Conservation (phyloP, 2,113 vertebrate genomes). For the Coreoperca whiteheadi region DNA sequence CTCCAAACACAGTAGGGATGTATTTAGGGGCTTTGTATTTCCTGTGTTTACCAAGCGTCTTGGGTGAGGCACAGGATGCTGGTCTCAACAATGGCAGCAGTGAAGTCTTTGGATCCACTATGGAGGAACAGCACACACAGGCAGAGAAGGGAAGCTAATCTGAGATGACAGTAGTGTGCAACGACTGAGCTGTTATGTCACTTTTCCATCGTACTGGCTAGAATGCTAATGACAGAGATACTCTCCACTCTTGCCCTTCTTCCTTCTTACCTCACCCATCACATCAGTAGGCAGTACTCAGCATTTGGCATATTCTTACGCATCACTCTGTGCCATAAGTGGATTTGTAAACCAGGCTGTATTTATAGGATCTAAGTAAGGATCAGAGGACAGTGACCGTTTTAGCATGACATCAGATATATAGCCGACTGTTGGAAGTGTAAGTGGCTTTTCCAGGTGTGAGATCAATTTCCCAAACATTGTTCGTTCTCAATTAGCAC, state of each 20-base stretch:
- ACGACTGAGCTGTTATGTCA: constrained; percentile 59
- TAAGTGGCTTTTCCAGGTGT: constrained; percentile 58
- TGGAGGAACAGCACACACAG: constrained; percentile 38
- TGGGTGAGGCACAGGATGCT: constrained; percentile 64
- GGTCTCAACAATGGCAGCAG: constrained; percentile 60
- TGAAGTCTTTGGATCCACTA: constrained; percentile 43
- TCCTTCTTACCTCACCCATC: constrained; percentile 28
- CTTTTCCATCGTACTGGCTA: constrained; percentile 34
- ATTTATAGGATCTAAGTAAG: constrained; percentile 69
- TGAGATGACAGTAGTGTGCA: constrained; percentile 57
- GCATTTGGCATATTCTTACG: constrained; percentile 42
- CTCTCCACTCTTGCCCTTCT: constrained; percentile 8
- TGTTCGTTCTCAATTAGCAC: constrained; percentile 11
- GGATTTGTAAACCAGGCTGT: constrained; percentile 70
- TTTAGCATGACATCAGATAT: constrained; percentile 51
- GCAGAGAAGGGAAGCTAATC: constrained; percentile 63
- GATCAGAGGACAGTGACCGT: constrained; percentile 47
- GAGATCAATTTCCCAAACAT: constrained; percentile 47
- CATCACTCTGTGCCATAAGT: constrained; percentile 59
- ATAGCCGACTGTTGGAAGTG: constrained; percentile 10
- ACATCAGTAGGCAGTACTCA: constrained; percentile 31
- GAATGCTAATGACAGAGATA: constrained; percentile 46
- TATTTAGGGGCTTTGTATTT: constrained; percentile 78
- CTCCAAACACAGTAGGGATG: constrained; percentile 82
- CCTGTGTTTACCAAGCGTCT: constrained; percentile 76